These are phyloP conservation scores for Trimorus sp. DNA, from an alignment of 2,888 invertebrate species.

Conservation along the genomic window DNA sequence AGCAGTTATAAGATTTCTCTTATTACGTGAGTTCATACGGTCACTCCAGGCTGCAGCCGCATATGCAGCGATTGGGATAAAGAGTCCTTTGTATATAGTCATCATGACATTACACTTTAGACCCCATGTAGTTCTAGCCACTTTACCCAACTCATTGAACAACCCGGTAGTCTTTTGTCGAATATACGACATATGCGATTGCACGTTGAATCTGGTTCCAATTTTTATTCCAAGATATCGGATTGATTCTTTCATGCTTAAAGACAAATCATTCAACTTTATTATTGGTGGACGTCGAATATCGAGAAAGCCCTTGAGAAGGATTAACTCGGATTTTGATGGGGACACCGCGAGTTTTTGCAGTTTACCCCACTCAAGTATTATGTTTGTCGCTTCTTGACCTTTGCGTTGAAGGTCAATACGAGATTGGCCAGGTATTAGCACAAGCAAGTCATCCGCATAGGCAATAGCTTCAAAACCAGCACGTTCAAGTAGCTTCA, in stretches of 20 bases:
- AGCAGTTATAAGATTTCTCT: not conserved
- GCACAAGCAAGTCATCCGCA: slow-evolving; percentile 45
- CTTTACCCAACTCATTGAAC: not conserved
- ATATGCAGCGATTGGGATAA: slow-evolving; percentile 52
- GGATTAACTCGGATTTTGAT: slow-evolving; percentile 33
- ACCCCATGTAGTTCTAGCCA: slow-evolving; percentile 59
- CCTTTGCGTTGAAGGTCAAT: not conserved
- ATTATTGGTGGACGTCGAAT: too few species aligned
- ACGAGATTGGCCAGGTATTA: not conserved
- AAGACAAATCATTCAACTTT: too few species aligned
- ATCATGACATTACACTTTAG: slow-evolving; percentile 31
- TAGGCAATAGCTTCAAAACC: slow-evolving; percentile 30
- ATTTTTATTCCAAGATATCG: slow-evolving; percentile 39
- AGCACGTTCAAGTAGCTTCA: slow-evolving; percentile 2
- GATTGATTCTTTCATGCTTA: not conserved
- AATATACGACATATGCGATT: slow-evolving; percentile 12
- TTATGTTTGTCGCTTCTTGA: not conserved
- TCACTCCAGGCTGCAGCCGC: slow-evolving; percentile 49
- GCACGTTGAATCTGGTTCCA: slow-evolving; percentile 27
- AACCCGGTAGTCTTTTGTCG: slow-evolving; percentile 15
- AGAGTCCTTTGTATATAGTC: slow-evolving; percentile 50
- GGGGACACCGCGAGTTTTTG: slow-evolving; percentile 40
- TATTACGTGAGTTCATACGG: not conserved
- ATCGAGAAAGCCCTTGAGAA: slow-evolving; percentile 25
- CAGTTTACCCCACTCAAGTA: slow-evolving; percentile 1